Evolutionary conservation across 2,888 invertebrate genomes (phyloP).

Genomic region (Amphimallon solstitiale): DNA sequence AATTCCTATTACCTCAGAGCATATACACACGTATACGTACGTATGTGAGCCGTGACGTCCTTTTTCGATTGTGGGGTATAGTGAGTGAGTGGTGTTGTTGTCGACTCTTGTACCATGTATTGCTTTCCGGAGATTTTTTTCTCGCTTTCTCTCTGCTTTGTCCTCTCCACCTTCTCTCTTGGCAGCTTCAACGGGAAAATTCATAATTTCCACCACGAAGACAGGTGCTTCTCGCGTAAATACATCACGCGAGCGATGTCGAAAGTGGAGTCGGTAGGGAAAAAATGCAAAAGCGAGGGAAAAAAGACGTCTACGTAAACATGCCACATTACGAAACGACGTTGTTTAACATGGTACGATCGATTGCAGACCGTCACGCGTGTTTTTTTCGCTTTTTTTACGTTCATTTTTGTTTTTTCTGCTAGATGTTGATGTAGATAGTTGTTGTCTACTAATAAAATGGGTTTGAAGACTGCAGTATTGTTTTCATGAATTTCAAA

Average conservation of each 20-base stretch:
- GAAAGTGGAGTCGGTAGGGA: background rate
- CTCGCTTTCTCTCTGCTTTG: background rate
- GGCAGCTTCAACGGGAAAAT: background rate
- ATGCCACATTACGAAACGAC: conserved; percentile 12
- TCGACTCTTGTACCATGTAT: background rate
- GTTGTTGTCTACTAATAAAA: too few relatives aligned
- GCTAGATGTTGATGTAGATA: too few relatives aligned
- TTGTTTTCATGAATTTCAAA: too few relatives aligned
- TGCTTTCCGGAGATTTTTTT: background rate
- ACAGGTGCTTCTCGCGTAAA: conserved; percentile 8
- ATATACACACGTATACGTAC: background rate
- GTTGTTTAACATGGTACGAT: conserved; percentile 20
- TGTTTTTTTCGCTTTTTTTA: background rate
- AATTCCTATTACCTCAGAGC: too few relatives aligned
- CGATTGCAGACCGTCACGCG: conserved; percentile 20
- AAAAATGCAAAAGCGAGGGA: background rate
- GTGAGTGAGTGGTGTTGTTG: background rate
- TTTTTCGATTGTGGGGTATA: background rate
- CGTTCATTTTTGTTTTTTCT: background rate
- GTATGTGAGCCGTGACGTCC: background rate
- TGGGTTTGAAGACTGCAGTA: too few relatives aligned
- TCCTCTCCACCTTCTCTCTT: background rate
- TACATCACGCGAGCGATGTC: conserved; percentile 10
- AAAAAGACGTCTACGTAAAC: conserved; percentile 27
- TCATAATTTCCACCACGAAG: conserved; percentile 24